phyloP scores from a whole-genome alignment of 2,797 vertebrate genomes.

The Chelon labrosus region DNA sequence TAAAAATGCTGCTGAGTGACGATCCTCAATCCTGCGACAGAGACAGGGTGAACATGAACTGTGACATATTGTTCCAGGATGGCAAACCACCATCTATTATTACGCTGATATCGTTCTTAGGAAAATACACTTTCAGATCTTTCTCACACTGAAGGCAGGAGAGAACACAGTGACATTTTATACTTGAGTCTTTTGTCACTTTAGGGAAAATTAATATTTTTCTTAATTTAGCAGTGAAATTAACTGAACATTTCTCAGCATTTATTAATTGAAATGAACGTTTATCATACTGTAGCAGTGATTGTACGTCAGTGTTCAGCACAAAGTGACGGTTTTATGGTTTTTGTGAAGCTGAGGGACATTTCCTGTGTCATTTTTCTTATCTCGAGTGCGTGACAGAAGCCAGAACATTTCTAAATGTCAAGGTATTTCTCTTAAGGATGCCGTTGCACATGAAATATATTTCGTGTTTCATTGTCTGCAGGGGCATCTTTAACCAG shows the following conservation, averaged over 20 bases:
- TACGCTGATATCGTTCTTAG: not conserved
- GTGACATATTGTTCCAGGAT: not conserved
- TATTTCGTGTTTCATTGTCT: conserved; percentile 68
- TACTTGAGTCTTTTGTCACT: conserved; percentile 14
- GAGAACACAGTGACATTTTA: conserved; percentile 35
- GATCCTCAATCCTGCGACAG: too few species aligned
- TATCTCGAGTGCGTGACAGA: conserved; percentile 42
- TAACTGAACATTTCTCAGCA: not conserved
- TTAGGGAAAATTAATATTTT: not conserved
- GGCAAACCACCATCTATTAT: conserved; percentile 4
- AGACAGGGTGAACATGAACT: conserved; percentile 1
- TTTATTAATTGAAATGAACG: conserved; percentile 23
- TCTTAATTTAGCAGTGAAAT: not conserved
- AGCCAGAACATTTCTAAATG: conserved; percentile 56
- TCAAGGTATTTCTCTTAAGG: conserved; percentile 53
- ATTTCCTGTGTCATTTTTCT: conserved; percentile 39
- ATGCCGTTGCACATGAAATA: conserved; percentile 34
- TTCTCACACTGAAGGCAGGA: conserved; percentile 22
- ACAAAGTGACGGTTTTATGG: conserved; percentile 30
- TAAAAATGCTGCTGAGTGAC: not conserved
- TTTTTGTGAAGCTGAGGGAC: conserved; percentile 47
- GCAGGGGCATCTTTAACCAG: conserved; percentile 95
- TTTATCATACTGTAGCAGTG: not conserved
- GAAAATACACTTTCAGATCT: conserved; percentile 27
- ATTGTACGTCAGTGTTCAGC: conserved; percentile 7